phyloP scores from a whole-genome alignment of 1,140 invertebrate species.

The Popillia japonica region DNA sequence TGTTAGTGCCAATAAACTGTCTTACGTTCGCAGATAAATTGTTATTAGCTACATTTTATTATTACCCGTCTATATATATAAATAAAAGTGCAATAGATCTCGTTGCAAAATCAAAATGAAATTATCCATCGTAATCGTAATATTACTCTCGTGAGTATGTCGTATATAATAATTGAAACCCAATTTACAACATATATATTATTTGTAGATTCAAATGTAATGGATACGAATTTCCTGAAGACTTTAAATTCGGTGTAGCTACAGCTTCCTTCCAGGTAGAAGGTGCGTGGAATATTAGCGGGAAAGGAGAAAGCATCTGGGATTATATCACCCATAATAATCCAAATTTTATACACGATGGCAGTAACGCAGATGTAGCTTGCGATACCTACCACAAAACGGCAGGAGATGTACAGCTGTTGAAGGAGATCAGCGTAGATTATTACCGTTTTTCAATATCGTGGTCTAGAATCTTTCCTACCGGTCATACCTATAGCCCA shows the following conservation, averaged over 20 bases:
- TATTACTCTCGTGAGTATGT: background rate
- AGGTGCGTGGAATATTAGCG: constrained; percentile 64
- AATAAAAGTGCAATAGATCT: background rate
- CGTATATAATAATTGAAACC: too few relatives aligned
- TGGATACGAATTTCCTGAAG: constrained; percentile 51
- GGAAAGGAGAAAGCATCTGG: constrained; percentile 66
- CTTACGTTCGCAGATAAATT: too few relatives aligned
- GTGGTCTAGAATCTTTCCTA: constrained; percentile 67
- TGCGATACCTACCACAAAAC: constrained; percentile 67
- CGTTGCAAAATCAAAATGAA: background rate
- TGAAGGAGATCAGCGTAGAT: constrained; percentile 62
- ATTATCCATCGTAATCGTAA: background rate
- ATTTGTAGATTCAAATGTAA: too few relatives aligned
- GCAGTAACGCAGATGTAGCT: constrained; percentile 65
- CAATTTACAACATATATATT: too few relatives aligned
- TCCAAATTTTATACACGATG: constrained; percentile 63
- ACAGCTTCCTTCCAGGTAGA: constrained; percentile 63
- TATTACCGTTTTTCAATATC: constrained; percentile 69
- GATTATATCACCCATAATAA: constrained; percentile 65
- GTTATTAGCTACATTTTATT: too few relatives aligned
- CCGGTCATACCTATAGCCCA: constrained; percentile 62
- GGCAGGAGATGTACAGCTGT: constrained; percentile 63
- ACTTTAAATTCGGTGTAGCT: constrained; percentile 61
- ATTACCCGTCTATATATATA: too few relatives aligned
- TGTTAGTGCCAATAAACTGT: too few relatives aligned